phyloP scores from a whole-genome alignment of 2,888 invertebrate species.

The Choristoneura rosaceana region DNA sequence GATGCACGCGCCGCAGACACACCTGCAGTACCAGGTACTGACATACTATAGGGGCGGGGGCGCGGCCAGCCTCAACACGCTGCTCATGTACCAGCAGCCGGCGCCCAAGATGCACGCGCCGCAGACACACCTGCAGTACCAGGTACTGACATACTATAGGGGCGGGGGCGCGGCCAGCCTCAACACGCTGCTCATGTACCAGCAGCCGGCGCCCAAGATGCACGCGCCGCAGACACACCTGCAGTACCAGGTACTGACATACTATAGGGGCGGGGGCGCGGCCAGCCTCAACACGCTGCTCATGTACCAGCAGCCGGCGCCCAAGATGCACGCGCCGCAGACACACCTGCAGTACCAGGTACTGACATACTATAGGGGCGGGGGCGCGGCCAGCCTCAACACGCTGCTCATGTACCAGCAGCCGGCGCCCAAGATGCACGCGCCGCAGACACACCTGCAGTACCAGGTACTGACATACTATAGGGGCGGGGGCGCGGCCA shows the following conservation, averaged over 20 bases:
- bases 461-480: slow-evolving; percentile 68
- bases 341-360: slow-evolving; percentile 78
- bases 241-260: slow-evolving; percentile 67
- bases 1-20: slow-evolving; percentile 73
- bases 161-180: slow-evolving; percentile 57
- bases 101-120: slow-evolving; percentile 79
- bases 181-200: slow-evolving; percentile 79
- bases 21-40: slow-evolving; percentile 74
- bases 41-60: slow-evolving; percentile 45
- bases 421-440: slow-evolving; percentile 79
- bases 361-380: slow-evolving; percentile 44
- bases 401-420: slow-evolving; percentile 80
- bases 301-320: slow-evolving; percentile 81
- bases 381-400: slow-evolving; percentile 60
- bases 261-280: slow-evolving; percentile 46
- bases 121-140: slow-evolving; percentile 76
- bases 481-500: slow-evolving; percentile 50
- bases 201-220: slow-evolving; percentile 79
- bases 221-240: slow-evolving; percentile 74
- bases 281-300: slow-evolving; percentile 73
- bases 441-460: slow-evolving; percentile 72
- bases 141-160: slow-evolving; percentile 56
- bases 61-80: slow-evolving; percentile 65
- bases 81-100: slow-evolving; percentile 81
- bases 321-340: slow-evolving; percentile 76